These are phyloP conservation scores for Aix galericulata DNA, from an alignment of 2,113 vertebrate species.

Conservation along the genomic window DNA sequence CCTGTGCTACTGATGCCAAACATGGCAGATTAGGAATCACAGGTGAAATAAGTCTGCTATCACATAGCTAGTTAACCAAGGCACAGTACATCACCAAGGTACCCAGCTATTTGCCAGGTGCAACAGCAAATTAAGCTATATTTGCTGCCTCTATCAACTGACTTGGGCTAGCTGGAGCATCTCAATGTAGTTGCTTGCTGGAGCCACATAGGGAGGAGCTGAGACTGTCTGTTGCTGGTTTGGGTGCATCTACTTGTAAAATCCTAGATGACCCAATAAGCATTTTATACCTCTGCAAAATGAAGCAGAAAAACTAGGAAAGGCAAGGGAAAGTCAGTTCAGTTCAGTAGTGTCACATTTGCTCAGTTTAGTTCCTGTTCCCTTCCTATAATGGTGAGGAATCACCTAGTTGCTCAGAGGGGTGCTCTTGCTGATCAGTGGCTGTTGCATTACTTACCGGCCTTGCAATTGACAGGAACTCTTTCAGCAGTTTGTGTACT, in stretches of 20 bases:
- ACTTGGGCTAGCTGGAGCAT: background rate
- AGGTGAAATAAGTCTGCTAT: background rate
- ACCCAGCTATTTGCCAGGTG: background rate
- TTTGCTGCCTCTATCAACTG: background rate
- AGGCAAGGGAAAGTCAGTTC: background rate
- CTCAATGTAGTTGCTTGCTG: background rate
- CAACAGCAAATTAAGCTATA: background rate
- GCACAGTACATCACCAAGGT: background rate
- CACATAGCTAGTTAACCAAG: background rate
- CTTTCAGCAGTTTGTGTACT: background rate
- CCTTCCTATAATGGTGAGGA: background rate
- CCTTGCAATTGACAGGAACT: background rate
- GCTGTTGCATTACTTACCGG: constrained; percentile 1
- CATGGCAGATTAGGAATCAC: background rate
- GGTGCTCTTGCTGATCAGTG: background rate
- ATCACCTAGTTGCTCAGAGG: background rate
- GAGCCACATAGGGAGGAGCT: background rate
- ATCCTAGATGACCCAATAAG: background rate
- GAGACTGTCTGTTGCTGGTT: background rate
- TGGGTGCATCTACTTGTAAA: background rate
- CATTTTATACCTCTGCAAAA: background rate
- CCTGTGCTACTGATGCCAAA: background rate
- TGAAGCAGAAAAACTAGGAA: background rate
- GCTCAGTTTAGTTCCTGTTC: background rate
- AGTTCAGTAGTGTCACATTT: background rate